Conservation (phyloP, 2,888 invertebrate species). For the Limnephilus auricula region DNA sequence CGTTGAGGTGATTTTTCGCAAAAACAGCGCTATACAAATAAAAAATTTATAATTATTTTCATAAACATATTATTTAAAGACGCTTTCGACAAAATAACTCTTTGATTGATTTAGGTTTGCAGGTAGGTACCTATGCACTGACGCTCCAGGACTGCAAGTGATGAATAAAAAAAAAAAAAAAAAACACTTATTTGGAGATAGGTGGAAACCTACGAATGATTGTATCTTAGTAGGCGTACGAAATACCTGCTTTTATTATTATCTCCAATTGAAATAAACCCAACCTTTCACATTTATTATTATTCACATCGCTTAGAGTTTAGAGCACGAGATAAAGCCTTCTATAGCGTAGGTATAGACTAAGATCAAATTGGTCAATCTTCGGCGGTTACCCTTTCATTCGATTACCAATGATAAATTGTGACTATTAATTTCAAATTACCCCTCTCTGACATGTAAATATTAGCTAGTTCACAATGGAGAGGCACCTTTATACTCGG, state of each 20-base stretch:
- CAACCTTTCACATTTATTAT: conserved; percentile 6
- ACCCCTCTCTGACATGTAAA: conserved; percentile 64
- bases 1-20: too few species aligned
- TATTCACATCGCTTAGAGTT: conserved; percentile 22
- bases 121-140: too few species aligned
- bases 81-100: too few species aligned
- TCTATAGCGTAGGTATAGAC: neutral
- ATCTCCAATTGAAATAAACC: neutral
- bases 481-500: neutral
- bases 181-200: too few species aligned
- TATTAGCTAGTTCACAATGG: conserved; percentile 53
- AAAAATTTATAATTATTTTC: too few species aligned
- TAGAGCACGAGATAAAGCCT: neutral
- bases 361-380: conserved; percentile 62
- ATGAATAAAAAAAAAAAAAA: too few species aligned
- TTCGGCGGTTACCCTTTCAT: conserved; percentile 60
- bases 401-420: conserved; percentile 66
- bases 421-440: conserved; percentile 65
- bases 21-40: too few species aligned
- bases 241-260: neutral
- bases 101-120: too few species aligned
- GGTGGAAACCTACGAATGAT: neutral
- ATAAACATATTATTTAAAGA: too few species aligned
- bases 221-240: neutral
- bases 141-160: too few species aligned